Conservation (phyloP, 2,797 vertebrate species). For the Lepidocolaptes lacrymiger region DNA sequence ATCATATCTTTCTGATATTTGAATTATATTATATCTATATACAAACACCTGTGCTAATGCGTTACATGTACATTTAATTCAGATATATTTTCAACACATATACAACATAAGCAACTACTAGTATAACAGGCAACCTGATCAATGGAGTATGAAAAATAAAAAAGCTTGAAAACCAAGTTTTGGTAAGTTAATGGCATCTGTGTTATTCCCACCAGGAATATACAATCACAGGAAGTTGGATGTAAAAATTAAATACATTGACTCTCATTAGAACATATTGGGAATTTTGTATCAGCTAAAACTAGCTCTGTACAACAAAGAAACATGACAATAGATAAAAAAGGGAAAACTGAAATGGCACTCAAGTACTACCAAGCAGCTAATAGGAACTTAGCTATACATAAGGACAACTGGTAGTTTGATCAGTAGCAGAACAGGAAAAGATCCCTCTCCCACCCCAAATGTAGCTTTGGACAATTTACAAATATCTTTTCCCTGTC, state of each 20-base stretch:
- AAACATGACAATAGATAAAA: not conserved
- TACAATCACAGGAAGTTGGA: not conserved
- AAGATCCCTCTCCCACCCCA: not conserved
- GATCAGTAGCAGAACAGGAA: not conserved
- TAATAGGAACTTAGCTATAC: not conserved
- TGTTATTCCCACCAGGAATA: not conserved
- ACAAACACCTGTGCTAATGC: not conserved
- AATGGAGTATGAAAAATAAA: not conserved
- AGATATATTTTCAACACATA: not conserved
- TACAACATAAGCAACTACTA: not conserved
- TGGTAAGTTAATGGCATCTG: not conserved
- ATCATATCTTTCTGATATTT: not conserved
- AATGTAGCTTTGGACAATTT: not conserved
- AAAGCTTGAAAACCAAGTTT: not conserved
- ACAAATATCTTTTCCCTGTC: not conserved
- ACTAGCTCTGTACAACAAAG: not conserved
- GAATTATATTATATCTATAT: not conserved
- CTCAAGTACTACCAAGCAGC: not conserved
- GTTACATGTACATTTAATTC: not conserved
- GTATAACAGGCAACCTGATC: not conserved
- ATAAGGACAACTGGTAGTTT: not conserved
- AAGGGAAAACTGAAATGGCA: not conserved
- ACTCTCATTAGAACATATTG: not conserved
- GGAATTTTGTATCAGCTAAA: not conserved
- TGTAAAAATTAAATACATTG: not conserved